These are phyloP conservation scores for Leptopilina syphax DNA, from an alignment of 2,888 invertebrate genomes.

Conservation along the genomic window DNA sequence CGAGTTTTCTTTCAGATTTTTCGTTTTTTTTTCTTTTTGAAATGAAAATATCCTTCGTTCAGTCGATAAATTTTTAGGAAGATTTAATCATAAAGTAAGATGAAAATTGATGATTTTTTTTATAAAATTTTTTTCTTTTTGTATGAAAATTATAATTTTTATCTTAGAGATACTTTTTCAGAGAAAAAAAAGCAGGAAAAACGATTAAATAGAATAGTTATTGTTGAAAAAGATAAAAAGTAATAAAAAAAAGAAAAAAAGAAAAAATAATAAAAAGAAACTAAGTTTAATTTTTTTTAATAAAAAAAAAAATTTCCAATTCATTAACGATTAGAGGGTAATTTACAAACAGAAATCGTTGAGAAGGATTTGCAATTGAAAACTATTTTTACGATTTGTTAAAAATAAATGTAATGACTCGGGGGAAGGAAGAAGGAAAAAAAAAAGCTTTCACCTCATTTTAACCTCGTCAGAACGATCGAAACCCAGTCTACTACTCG, in stretches of 20 bases:
- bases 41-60: not conserved
- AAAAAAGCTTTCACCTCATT: conserved; percentile 2
- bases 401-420: conserved; percentile 5
- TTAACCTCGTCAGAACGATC: conserved; percentile 48
- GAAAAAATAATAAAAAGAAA: too few relatives aligned
- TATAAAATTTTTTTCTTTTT: too few relatives aligned
- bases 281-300: too few relatives aligned
- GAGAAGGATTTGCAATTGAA: not conserved
- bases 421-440: not conserved
- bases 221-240: too few relatives aligned
- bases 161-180: too few relatives aligned
- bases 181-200: too few relatives aligned
- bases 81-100: too few relatives aligned
- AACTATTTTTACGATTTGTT: not conserved
- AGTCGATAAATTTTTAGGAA: not conserved
- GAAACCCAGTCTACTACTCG: conserved; percentile 55
- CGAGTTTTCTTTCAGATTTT: too few relatives aligned
- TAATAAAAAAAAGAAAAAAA: too few relatives aligned
- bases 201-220: too few relatives aligned
- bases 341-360: not conserved
- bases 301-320: not conserved
- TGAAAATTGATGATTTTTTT: not conserved
- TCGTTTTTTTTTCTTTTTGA: not conserved
- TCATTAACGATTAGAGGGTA: not conserved
- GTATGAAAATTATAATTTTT: too few relatives aligned